Base-by-base conservation (phyloP, 2,888 invertebrate species). In the Mythimna albipuncta region DNA sequence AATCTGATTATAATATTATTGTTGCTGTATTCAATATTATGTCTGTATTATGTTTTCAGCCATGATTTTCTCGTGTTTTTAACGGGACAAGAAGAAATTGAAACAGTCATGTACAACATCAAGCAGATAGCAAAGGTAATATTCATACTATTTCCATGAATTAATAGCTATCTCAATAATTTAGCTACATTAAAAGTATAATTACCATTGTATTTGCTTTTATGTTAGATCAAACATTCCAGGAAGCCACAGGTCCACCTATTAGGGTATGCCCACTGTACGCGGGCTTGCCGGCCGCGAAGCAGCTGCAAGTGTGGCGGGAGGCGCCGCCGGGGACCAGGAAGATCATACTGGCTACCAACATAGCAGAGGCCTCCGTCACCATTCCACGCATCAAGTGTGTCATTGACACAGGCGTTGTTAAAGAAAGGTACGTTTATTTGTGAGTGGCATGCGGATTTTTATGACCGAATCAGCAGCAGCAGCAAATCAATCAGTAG, bases 51-150 rank as follows among this genome's bases (percentile, higher is more conserved):
- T 9, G 19, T 77, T 97, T 97, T 85, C 92, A 98, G 98, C 89
- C 97, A 99, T 85, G 99, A 99, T 91, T 98, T 99, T 84, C 96
- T 99, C 69, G 98, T 99, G 55, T 99, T 99, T 94, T 95, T 99
- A 72, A 99, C 99, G 64, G 99, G 99, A 0, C 99, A 99, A 95
- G 99, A 99, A 93, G 99, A 99, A 97, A 99, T 99, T 82, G 99
- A 99, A 94, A 97, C 97, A n/a, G 97, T 98, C 81, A 97, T 97
- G 78, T 97, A 97, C 84, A 98, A 97, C 89, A 98, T 98, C 58
- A 97, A 97, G 84, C 97, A 97, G 88, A 97, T 98, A 81, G 97
- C 97, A 1, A 98, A 97, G 94, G 98, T 97, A 91, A 91, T 91
- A 54, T 55, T 68, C 55, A 38, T 44, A 44, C 54, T 50, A 32